A percentile compares a stretch with the other conserved stretches of the same genome.
Conservation (phyloP, 1,140 invertebrate species). For the Hylaeus volcanicus region DNA sequence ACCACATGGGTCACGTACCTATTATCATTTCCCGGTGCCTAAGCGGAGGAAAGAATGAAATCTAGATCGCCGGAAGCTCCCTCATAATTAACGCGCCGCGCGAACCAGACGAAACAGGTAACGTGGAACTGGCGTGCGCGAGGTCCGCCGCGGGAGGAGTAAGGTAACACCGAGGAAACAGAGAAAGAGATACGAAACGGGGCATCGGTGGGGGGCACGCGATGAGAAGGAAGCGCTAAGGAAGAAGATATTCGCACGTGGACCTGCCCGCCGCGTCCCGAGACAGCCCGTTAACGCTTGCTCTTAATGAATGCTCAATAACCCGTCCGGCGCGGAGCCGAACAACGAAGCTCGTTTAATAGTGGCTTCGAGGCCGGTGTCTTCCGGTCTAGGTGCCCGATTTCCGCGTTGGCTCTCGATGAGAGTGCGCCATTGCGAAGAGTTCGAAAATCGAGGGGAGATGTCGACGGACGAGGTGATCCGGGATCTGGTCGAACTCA, state of each 20-base stretch:
- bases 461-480: too few species aligned
- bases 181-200: conserved; percentile 19
- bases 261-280: conserved; percentile 44
- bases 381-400: conserved; percentile 24
- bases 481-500: too few species aligned
- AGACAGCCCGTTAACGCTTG: conserved; percentile 59
- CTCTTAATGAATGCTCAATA: conserved; percentile 59
- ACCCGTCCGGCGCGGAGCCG: conserved; percentile 57
- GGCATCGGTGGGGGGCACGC: conserved; percentile 20
- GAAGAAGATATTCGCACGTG: conserved; percentile 58
- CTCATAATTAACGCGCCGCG: conserved; percentile 79
- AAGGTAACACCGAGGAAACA: conserved; percentile 29
- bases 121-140: conserved; percentile 29
- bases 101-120: conserved; percentile 44
- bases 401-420: conserved; percentile 29
- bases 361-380: background rate
- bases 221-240: conserved; percentile 33
- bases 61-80: conserved; percentile 81
- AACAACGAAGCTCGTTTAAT: conserved; percentile 27
- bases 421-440: conserved; percentile 3
- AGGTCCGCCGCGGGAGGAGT: conserved; percentile 1
- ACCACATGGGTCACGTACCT: conserved; percentile 81
- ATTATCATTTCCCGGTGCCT: conserved; percentile 80
- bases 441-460: too few species aligned
- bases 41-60: conserved; percentile 79